Evolutionary conservation across 1,140 invertebrate genomes (phyloP).

Genomic region (Diachasma alloeum): DNA sequence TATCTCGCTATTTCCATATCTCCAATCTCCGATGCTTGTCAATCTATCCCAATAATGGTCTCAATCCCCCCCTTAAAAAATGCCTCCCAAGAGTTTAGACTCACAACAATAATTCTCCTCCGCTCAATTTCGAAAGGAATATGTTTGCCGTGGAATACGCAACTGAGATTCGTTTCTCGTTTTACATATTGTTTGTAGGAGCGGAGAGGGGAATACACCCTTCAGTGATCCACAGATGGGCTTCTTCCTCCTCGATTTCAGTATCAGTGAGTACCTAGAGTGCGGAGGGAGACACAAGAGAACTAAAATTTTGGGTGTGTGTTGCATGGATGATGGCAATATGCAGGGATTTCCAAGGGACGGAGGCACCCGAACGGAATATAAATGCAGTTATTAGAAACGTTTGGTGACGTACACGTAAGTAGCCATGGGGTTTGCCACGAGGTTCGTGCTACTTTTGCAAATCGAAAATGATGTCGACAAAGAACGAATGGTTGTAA

Average conservation of each 20-base stretch:
- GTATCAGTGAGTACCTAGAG: not conserved
- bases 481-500: constrained; percentile 24
- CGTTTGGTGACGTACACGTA: constrained; percentile 23
- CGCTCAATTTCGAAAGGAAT: not conserved
- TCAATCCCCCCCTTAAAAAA: not conserved
- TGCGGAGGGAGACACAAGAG: not conserved
- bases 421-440: not conserved
- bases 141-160: constrained; percentile 25
- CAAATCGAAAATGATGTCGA: constrained; percentile 22
- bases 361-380: constrained; percentile 43
- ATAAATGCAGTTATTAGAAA: constrained; percentile 56
- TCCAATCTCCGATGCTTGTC: not conserved
- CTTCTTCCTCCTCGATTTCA: constrained; percentile 22
- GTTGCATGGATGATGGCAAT: constrained; percentile 38
- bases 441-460: constrained; percentile 5
- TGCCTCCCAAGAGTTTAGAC: not conserved
- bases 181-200: constrained; percentile 49
- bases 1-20: not conserved
- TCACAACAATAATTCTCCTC: constrained; percentile 18
- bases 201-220: constrained; percentile 9
- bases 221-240: constrained; percentile 28
- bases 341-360: constrained; percentile 37
- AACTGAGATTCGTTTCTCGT: constrained; percentile 30
- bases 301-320: constrained; percentile 14
- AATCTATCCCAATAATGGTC: not conserved